These are phyloP conservation scores for Nematopogon swammerdamellus DNA, from an alignment of 2,888 invertebrate genomes.

Conservation along the genomic window DNA sequence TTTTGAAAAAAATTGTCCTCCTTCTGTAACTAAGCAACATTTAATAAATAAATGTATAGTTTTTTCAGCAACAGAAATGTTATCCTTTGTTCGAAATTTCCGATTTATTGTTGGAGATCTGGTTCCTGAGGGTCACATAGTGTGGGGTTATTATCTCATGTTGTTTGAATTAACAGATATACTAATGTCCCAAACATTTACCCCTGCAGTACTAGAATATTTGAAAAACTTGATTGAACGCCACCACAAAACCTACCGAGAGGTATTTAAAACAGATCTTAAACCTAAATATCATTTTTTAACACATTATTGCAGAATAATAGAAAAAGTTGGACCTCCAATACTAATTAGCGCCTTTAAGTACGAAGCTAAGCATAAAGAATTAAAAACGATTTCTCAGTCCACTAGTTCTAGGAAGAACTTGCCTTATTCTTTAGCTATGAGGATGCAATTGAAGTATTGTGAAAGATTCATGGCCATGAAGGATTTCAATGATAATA, in stretches of 20 bases:
- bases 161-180: slow-evolving; percentile 14
- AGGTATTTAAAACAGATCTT: slow-evolving; percentile 7
- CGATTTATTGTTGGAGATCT: slow-evolving; percentile 15
- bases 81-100: slow-evolving; percentile 15
- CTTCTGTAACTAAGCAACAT: slow-evolving; percentile 11
- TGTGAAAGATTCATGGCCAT: not conserved
- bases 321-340: slow-evolving; percentile 9
- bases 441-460: not conserved
- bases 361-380: slow-evolving; percentile 14
- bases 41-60: slow-evolving; percentile 12
- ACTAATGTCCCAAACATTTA: slow-evolving; percentile 6
- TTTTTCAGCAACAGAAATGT: slow-evolving; percentile 18
- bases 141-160: slow-evolving; percentile 13
- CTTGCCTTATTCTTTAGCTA: slow-evolving; percentile 7
- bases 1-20: slow-evolving; percentile 8
- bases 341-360: slow-evolving; percentile 9
- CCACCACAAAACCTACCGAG: slow-evolving; percentile 5
- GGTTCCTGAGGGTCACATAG: slow-evolving; percentile 8
- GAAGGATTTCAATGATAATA: not conserved
- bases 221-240: slow-evolving; percentile 5
- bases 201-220: slow-evolving; percentile 7
- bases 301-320: slow-evolving; percentile 11
- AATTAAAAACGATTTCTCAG: slow-evolving; percentile 9
- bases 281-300: slow-evolving; percentile 11
- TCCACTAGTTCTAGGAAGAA: slow-evolving; percentile 9